phyloP scores from a whole-genome alignment of 1,140 invertebrate genomes.

The Pseudobourletiella spinata region DNA sequence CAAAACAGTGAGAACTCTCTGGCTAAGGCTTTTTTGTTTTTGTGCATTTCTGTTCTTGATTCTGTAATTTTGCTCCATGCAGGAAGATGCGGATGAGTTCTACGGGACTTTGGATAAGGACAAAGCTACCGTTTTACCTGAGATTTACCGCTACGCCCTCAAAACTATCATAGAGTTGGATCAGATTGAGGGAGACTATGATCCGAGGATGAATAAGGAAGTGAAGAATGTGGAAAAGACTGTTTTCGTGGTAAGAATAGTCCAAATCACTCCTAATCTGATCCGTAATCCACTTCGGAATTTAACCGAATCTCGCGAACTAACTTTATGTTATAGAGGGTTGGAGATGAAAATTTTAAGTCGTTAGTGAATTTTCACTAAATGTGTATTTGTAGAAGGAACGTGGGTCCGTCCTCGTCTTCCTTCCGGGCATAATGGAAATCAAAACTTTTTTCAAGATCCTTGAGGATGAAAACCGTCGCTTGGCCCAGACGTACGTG shows the following conservation, averaged over 20 bases:
- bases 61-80: not conserved
- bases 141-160: not conserved
- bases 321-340: too few species aligned
- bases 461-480: conserved; percentile 24
- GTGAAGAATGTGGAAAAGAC: too few species aligned
- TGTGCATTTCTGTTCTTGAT: not conserved
- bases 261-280: not conserved
- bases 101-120: not conserved
- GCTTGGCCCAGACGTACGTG: not conserved
- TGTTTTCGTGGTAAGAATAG: conserved; percentile 8
- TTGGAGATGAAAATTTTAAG: too few species aligned
- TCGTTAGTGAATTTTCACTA: too few species aligned
- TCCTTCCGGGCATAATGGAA: conserved; percentile 75
- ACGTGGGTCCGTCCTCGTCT: conserved; percentile 66
- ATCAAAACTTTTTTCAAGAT: conserved; percentile 47
- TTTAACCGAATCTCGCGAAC: too few species aligned
- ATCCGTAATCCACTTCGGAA: not conserved
- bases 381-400: not conserved
- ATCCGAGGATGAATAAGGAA: not conserved
- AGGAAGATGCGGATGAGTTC: conserved; percentile 1
- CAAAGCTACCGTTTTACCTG: not conserved
- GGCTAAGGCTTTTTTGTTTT: too few species aligned
- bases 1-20: not conserved
- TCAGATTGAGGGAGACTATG: conserved; percentile 6
- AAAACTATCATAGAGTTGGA: not conserved